Base-by-base conservation (phyloP, 2,888 invertebrate genomes). In the Dynastes maya region DNA sequence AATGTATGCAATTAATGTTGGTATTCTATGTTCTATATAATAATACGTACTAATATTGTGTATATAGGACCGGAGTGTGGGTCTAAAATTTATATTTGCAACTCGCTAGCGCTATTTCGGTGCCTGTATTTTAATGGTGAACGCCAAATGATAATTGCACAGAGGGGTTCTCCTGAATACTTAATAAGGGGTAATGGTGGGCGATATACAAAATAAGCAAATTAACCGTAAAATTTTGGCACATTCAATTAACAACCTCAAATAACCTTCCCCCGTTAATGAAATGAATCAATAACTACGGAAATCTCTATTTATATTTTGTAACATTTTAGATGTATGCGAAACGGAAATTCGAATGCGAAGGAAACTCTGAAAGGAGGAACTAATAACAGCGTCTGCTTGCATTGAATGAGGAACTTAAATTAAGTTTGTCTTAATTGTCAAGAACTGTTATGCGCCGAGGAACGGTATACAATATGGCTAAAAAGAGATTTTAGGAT, bases 161-260 rank as follows among this genome's bases (percentile, higher is more conserved):
- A 58, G 29, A 58, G 55, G 37, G 37, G 55, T 55, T 40, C 22
- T 29, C 40, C 16, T 71, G 71, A 58, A 71, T 71, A 71, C 55
- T 9, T 37, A 49, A 68, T 68, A 49, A 68, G 11, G 2, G 11
- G 11, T 71, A 32, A 55, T 37, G 9, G 32, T 16, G 58, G 37
- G 37, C n/a, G 16, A 22, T 37, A 16, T 55, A 55, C 49, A 58
- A 40, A 22, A 58, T 71, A 58, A 55, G 37, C 55, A 71, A 71
- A 71, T 71, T 55, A 55, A 58, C 53, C 32, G 22, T 58, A 29
- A 55, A 16, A 58, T 71, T 71, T 71, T 22, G 55, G 22, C 71
- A 71, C 49, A 58, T 58, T 71, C 55, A 40, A 55, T 71, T 71
- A 71, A 71, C 55, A 55, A 37, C 55, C 53, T 58, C 40, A 71